Evolutionary conservation across 2,113 vertebrate species (phyloP).

Genomic region (Chinchilla lanigera): DNA sequence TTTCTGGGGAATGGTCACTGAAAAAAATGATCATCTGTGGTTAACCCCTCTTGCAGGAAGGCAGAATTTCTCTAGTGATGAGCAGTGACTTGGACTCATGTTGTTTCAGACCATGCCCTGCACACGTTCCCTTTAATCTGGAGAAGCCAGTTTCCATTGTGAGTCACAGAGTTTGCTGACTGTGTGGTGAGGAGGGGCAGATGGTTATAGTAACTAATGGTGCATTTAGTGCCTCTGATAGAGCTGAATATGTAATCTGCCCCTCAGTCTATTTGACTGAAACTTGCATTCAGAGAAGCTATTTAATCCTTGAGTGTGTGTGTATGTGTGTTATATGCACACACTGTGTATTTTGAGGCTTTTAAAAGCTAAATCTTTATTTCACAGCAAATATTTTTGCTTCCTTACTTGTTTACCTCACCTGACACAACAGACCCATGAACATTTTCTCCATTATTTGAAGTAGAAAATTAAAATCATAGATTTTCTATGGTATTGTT

Average conservation of each 20-base stretch:
- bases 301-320: not conserved
- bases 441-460: conserved; percentile 66
- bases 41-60: not conserved
- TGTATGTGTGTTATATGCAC: not conserved
- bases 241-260: conserved; percentile 75
- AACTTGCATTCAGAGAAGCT: conserved; percentile 69
- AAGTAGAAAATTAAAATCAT: conserved; percentile 69
- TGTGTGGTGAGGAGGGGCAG: not conserved
- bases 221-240: conserved; percentile 21
- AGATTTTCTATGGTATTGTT: conserved; percentile 41
- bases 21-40: not conserved
- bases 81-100: not conserved
- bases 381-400: not conserved
- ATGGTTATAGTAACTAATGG: conserved; percentile 20
- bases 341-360: not conserved
- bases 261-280: conserved; percentile 67
- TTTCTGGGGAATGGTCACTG: not conserved
- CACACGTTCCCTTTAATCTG: not conserved
- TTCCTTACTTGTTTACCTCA: not conserved
- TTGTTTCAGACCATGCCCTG: not conserved
- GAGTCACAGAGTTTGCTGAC: not conserved
- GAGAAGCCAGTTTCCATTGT: not conserved
- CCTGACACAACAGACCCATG: not conserved
- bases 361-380: not conserved
- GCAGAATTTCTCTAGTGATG: not conserved